Evolutionary conservation across 2,113 vertebrate genomes (phyloP).

Genomic region (Cyphomyrus discorhynchus): DNA sequence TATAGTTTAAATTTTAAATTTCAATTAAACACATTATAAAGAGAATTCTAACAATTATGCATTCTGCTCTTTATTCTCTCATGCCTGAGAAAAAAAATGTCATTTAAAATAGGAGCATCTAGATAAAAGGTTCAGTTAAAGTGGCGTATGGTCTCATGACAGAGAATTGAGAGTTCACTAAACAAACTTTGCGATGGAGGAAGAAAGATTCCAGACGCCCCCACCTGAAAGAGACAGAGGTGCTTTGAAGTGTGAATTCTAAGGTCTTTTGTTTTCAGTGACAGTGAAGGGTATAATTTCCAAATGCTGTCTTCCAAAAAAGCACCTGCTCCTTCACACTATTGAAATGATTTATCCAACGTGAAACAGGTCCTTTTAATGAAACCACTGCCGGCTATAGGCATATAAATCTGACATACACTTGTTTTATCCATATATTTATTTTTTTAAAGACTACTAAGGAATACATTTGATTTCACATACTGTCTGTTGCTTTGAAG

Average conservation of each 20-base stretch:
- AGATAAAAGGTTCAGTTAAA: slow-evolving; percentile 1
- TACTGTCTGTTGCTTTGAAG: not conserved
- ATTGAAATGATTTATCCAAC: not conserved
- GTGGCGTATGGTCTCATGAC: not conserved
- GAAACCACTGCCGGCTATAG: not conserved
- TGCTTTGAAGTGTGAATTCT: slow-evolving; percentile 13
- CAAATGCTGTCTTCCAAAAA: slow-evolving; percentile 2
- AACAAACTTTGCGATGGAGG: not conserved
- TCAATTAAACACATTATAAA: not conserved
- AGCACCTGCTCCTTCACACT: not conserved
- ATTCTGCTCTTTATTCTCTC: not conserved
- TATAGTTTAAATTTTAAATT: not conserved
- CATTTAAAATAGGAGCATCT: not conserved
- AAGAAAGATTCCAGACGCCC: not conserved
- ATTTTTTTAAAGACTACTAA: not conserved
- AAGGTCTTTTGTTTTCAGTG: not conserved
- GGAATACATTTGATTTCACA: not conserved
- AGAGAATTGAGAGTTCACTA: not conserved
- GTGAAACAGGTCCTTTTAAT: not conserved
- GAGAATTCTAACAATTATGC: not conserved
- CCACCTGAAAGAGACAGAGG: not conserved
- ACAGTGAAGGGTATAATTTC: not conserved
- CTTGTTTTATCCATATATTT: not conserved
- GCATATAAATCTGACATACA: not conserved
- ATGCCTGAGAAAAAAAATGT: not conserved